Percentiles rank a stretch among this genome's conserved stretches.
Evolutionary conservation across 2,888 invertebrate species (phyloP).

Genomic region (Amiota communis): DNA sequence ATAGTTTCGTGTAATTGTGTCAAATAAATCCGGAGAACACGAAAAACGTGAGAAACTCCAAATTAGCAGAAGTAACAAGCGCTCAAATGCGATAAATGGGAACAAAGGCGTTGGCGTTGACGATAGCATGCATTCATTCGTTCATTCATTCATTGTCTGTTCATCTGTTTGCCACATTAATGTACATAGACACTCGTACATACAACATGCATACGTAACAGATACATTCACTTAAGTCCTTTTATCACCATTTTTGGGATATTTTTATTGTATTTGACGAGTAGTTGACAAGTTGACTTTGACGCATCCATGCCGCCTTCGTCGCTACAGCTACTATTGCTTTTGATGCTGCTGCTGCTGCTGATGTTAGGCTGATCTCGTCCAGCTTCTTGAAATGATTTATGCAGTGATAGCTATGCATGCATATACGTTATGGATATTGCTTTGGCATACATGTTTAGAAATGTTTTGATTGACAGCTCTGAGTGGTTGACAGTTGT

Average conservation of each 20-base stretch:
- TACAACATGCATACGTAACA: slow-evolving; percentile 10
- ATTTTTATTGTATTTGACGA: slow-evolving; percentile 64
- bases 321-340: slow-evolving; percentile 48
- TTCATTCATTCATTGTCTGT: no score
- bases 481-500: slow-evolving; percentile 72
- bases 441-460: slow-evolving; percentile 43
- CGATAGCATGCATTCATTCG: no score
- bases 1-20: slow-evolving; percentile 46
- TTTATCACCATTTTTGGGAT: slow-evolving; percentile 54
- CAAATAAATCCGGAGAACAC: slow-evolving; percentile 66
- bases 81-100: slow-evolving; percentile 35
- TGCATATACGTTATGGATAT: slow-evolving; percentile 23
- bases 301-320: slow-evolving; percentile 56
- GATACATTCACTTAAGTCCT: slow-evolving; percentile 58
- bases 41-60: slow-evolving; percentile 71
- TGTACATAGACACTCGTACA: no score
- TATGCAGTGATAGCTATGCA: slow-evolving; percentile 51
- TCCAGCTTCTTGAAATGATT: slow-evolving; percentile 54
- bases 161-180: no score
- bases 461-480: slow-evolving; percentile 70
- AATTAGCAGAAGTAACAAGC: slow-evolving; percentile 50
- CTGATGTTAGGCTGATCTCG: slow-evolving; percentile 34
- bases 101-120: slow-evolving; percentile 43
- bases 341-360: slow-evolving; percentile 49
- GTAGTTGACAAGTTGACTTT: slow-evolving; percentile 69